Base-by-base conservation (phyloP, 2,113 vertebrate species). In the Nothocercus nigrocapillus region DNA sequence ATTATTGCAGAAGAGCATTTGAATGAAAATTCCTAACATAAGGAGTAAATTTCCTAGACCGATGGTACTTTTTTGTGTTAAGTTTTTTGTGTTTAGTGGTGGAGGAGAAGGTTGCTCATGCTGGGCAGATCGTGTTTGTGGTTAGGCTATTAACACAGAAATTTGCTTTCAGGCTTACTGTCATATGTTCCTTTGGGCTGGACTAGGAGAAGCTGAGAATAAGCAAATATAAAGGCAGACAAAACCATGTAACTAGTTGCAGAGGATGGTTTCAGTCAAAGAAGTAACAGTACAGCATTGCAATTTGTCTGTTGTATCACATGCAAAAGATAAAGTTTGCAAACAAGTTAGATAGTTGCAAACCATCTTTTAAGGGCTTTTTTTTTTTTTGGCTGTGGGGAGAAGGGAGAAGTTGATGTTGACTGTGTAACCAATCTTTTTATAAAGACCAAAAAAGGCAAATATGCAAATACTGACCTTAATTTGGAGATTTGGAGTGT, bases 391-490 rank as follows among this genome's bases (percentile, higher is more conserved):
- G 36, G 36, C 36, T 36, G 36, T 36, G 36, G 8, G 36, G 36
- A 36, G 36, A 36, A 8, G 36, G 36, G 36, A 36, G 36, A 36
- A 69, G 22, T 30, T 88, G 62, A 28, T 8, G 6, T 30, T 88
- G 62, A 28, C 21, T 25, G 2, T 44, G 7, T 16, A 77, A 68
- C 3, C 4, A 2, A 10, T 69, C 20, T 69, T 80, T 24, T 80
- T 24, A 32, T 49, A 66, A 80, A 56, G 30, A 47, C 28, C 38
- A 13, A 66, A 63, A 69, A 90, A 76, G 6, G 5, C 12, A 25
- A 78, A 13, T 54, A 54, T 74, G 58, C 51, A 81, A 11, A 64
- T 85, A 59, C 85, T 95, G 92, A 77, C 87, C 77, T 96, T 86
- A 66, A 58, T 53, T 77, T 53, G 47, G 40, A n/a, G 13, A 58